Evolutionary conservation across 1,140 invertebrate genomes (phyloP).

Genomic region (Agrilus planipennis): DNA sequence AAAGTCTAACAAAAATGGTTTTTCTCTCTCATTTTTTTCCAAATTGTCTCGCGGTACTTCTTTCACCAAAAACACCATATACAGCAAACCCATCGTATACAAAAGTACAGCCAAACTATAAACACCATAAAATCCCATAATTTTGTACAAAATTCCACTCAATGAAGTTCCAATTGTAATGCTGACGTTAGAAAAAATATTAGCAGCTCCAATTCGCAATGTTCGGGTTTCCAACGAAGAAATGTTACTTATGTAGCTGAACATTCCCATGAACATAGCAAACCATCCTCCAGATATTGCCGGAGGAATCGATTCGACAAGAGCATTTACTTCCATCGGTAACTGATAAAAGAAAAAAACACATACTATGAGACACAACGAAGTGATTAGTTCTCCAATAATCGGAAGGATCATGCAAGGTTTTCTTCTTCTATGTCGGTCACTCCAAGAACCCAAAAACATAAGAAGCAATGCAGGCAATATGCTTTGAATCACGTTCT

Average conservation of each 20-base stretch:
- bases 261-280: constrained; percentile 49
- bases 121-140: constrained; percentile 45
- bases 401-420: constrained; percentile 42
- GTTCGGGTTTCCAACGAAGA: constrained; percentile 45
- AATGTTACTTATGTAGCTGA: constrained; percentile 46
- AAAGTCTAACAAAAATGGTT: constrained; percentile 19
- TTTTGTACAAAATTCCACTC: constrained; percentile 39
- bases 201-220: constrained; percentile 41
- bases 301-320: constrained; percentile 43
- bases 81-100: constrained; percentile 21
- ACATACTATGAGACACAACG: constrained; percentile 22
- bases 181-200: constrained; percentile 37
- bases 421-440: constrained; percentile 45
- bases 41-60: constrained; percentile 13
- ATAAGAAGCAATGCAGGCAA: constrained; percentile 44
- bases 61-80: constrained; percentile 21
- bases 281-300: constrained; percentile 45
- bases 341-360: constrained; percentile 34
- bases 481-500: constrained; percentile 41
- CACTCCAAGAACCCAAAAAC: constrained; percentile 50
- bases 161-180: constrained; percentile 41
- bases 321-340: constrained; percentile 40
- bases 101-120: constrained; percentile 34
- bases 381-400: constrained; percentile 35
- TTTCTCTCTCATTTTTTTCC: constrained; percentile 1